These are phyloP conservation scores for Anastrepha obliqua DNA, from an alignment of 1,140 invertebrate species.

Conservation along the genomic window DNA sequence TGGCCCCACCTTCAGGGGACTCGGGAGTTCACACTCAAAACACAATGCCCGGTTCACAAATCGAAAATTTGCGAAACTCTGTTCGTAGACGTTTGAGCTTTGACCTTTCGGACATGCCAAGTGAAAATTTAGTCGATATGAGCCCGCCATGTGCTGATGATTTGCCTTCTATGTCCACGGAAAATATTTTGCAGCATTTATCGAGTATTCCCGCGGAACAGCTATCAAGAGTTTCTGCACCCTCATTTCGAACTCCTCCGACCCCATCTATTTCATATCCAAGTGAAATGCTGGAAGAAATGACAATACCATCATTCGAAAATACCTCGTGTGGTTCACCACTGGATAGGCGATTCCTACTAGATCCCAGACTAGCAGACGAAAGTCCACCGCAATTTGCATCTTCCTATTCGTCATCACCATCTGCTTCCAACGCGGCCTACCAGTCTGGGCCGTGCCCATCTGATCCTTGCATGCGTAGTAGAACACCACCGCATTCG, in stretches of 20 bases:
- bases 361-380: slow-evolving; percentile 1
- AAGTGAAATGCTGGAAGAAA: slow-evolving; percentile 34
- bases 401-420: not conserved
- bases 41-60: not conserved
- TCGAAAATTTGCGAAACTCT: not conserved
- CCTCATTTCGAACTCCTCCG: slow-evolving; percentile 15
- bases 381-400: slow-evolving; percentile 14
- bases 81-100: slow-evolving; percentile 25
- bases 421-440: not conserved
- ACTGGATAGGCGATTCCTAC: slow-evolving; percentile 18
- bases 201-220: slow-evolving; percentile 22
- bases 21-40: not conserved
- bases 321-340: slow-evolving; percentile 30
- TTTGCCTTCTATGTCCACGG: slow-evolving; percentile 8
- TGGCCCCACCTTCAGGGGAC: slow-evolving; percentile 21
- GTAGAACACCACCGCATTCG: not conserved
- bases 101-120: slow-evolving; percentile 13
- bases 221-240: slow-evolving; percentile 17
- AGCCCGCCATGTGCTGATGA: slow-evolving; percentile 3
- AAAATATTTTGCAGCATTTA: slow-evolving; percentile 40
- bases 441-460: not conserved
- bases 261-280: slow-evolving; percentile 21
- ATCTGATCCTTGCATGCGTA: not conserved
- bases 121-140: slow-evolving; percentile 9
- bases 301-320: slow-evolving; percentile 24